Evolutionary conservation across 2,113 vertebrate species (phyloP).

Genomic region (Prionailurus viverrinus): DNA sequence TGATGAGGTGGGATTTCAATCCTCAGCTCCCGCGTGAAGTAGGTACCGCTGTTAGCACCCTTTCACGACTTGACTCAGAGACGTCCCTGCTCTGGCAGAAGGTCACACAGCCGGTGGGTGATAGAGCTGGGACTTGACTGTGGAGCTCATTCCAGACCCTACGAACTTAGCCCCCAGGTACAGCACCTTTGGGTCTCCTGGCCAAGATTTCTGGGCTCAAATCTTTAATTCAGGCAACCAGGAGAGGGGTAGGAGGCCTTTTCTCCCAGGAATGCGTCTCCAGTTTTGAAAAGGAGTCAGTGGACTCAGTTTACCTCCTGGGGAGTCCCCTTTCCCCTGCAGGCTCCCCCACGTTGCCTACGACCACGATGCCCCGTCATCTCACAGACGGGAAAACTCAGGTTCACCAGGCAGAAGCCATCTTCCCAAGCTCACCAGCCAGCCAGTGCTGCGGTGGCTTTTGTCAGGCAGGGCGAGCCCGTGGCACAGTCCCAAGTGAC

Average conservation of each 20-base stretch:
- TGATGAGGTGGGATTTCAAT: neutral
- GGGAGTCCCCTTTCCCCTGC: no score
- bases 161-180: neutral
- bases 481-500: neutral
- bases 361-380: neutral
- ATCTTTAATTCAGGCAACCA: neutral
- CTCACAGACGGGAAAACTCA: neutral
- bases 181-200: neutral
- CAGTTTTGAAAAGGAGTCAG: neutral
- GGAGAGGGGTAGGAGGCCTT: neutral
- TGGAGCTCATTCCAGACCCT: neutral
- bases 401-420: neutral
- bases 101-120: neutral
- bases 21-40: neutral
- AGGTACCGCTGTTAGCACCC: neutral
- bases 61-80: neutral
- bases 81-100: neutral
- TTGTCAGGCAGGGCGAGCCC: neutral
- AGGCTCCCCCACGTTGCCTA: neutral
- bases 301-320: neutral
- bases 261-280: neutral
- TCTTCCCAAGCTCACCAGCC: neutral
- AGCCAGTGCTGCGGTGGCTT: neutral
- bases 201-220: neutral
- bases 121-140: neutral